Percentiles rank a stretch among this genome's conserved stretches.
phyloP scores from a whole-genome alignment of 2,888 invertebrate species.

The Synergus umbraculus region DNA sequence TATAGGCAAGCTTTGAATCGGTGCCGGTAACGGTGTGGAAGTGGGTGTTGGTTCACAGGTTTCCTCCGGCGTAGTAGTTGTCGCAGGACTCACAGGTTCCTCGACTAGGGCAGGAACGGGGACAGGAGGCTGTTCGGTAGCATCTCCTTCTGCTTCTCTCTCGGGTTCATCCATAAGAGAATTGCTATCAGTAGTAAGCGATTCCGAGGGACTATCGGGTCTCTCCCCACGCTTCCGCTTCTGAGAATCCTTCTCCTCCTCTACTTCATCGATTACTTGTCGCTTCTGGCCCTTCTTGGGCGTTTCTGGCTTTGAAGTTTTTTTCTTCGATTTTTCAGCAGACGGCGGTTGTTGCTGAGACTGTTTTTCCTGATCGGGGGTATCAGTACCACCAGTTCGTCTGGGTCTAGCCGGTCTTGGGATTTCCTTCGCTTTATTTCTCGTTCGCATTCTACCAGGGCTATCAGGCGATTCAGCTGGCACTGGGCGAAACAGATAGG shows the following conservation, averaged over 20 bases:
- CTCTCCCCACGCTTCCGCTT: conserved; percentile 81
- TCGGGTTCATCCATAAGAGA: conserved; percentile 86
- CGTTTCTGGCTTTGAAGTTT: conserved; percentile 71
- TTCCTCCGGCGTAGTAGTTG: conserved; percentile 67
- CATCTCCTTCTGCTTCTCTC: conserved; percentile 72
- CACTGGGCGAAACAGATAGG: conserved; percentile 80
- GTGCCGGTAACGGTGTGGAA: conserved; percentile 66
- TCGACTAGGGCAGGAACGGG: conserved; percentile 56
- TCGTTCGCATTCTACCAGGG: conserved; percentile 93
- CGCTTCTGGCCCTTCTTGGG: conserved; percentile 81
- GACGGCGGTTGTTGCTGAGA: conserved; percentile 69
- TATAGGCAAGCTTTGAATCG: conserved; percentile 71
- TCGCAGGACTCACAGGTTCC: conserved; percentile 60
- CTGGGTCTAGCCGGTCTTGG: conserved; percentile 79
- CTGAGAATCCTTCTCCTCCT: conserved; percentile 81
- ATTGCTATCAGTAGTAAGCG: conserved; percentile 91
- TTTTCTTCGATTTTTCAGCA: conserved; percentile 78
- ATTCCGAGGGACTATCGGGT: conserved; percentile 89
- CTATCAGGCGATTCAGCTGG: conserved; percentile 84
- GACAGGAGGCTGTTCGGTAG: conserved; percentile 63
- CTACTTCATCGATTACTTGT: conserved; percentile 80
- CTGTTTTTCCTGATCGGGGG: conserved; percentile 78
- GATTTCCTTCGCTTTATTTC: conserved; percentile 87
- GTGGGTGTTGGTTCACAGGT: conserved; percentile 65
- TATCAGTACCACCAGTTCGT: conserved; percentile 80